These are phyloP conservation scores for Pristionchus maxplancki DNA, from an alignment of 2,888 invertebrate genomes.

Conservation along the genomic window DNA sequence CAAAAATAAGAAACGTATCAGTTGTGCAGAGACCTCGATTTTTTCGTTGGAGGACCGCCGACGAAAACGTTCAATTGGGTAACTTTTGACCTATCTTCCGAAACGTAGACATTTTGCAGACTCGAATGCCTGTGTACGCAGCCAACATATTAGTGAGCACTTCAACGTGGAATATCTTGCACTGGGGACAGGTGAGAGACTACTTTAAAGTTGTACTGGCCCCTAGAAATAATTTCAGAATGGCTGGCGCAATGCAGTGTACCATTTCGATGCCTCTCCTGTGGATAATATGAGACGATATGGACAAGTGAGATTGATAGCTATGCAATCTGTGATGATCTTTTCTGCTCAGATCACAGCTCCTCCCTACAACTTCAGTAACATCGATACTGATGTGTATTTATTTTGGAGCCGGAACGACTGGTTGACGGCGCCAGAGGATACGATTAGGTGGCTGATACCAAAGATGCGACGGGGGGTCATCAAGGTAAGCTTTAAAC, in stretches of 20 bases:
- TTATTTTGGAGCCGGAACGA: neutral
- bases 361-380: neutral
- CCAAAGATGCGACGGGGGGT: neutral
- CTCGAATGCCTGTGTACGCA: neutral
- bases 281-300: neutral
- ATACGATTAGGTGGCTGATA: neutral
- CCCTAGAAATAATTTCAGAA: neutral
- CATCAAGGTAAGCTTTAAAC: constrained; percentile 3
- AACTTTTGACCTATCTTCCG: neutral
- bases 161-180: neutral
- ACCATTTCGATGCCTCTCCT: neutral
- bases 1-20: too few relatives aligned
- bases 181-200: neutral
- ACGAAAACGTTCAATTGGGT: neutral
- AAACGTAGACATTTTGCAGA: neutral
- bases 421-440: neutral
- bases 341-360: neutral
- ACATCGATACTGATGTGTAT: neutral
- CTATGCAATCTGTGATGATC: neutral
- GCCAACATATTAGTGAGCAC: neutral
- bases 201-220: neutral
- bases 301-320: neutral
- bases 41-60: neutral
- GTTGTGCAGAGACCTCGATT: neutral
- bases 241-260: neutral